Evolutionary conservation across 2,113 vertebrate species (phyloP).

Genomic region (Otis tarda): DNA sequence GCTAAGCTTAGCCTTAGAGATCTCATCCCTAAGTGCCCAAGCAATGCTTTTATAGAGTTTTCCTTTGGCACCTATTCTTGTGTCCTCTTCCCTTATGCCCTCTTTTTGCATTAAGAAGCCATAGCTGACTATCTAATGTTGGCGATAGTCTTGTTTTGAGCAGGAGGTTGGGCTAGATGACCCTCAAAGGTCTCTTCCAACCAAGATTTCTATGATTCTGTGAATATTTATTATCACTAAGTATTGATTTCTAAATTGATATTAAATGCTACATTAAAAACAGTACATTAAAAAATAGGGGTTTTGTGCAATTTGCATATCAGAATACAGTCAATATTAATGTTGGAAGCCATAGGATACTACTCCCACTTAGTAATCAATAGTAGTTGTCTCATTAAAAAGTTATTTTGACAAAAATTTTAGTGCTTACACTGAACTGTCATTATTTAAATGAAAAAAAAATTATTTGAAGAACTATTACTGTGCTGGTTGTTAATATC

Average conservation of each 20-base stretch:
- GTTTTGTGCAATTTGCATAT: neutral
- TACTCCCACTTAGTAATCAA: neutral
- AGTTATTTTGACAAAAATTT: neutral
- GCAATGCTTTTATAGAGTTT: neutral
- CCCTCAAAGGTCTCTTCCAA: neutral
- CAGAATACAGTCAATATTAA: neutral
- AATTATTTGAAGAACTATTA: neutral
- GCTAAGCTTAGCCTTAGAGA: neutral
- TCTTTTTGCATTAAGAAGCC: neutral
- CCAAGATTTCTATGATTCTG: neutral
- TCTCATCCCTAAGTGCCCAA: neutral
- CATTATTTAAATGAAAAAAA: neutral
- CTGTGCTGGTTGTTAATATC: neutral
- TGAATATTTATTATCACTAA: neutral
- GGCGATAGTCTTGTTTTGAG: neutral
- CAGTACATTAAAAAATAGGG: rapidly evolving
- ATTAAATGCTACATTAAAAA: neutral
- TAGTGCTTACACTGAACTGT: neutral
- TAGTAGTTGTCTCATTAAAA: neutral
- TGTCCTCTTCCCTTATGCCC: neutral
- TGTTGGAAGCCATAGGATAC: neutral
- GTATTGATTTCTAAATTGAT: neutral
- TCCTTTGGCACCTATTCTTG: neutral
- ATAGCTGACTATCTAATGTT: neutral
- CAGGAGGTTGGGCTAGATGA: neutral